phyloP scores from a whole-genome alignment of 2,888 invertebrate genomes.

The Lathronympha strigana region DNA sequence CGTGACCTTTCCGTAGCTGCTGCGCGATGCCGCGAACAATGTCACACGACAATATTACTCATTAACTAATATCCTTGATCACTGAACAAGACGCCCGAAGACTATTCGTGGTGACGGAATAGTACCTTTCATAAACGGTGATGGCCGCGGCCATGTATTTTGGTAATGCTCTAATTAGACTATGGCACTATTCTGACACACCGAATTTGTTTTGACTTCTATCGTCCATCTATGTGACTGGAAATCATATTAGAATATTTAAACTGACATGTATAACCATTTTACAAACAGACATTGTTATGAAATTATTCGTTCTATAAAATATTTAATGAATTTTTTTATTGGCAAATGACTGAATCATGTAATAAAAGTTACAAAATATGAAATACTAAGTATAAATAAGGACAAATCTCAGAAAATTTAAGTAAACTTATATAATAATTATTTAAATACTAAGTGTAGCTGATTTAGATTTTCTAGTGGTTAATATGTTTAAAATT shows the following conservation, averaged over 20 bases:
- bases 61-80: background rate
- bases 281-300: constrained; percentile 18
- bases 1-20: background rate
- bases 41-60: constrained; percentile 12
- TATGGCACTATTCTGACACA: background rate
- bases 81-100: too few species aligned
- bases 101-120: too few species aligned
- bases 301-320: constrained; percentile 14
- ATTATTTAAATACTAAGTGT: constrained; percentile 31
- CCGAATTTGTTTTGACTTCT: background rate
- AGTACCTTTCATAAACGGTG: background rate
- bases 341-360: constrained; percentile 17
- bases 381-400: constrained; percentile 29
- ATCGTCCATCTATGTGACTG: background rate
- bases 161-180: background rate
- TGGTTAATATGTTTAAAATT: constrained; percentile 13
- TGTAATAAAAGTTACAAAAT: constrained; percentile 14
- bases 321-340: constrained; percentile 15
- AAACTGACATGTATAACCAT: constrained; percentile 8
- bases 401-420: constrained; percentile 29
- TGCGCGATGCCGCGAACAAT: constrained; percentile 4
- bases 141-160: background rate
- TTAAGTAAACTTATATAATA: constrained; percentile 17
- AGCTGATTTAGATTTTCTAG: constrained; percentile 27
- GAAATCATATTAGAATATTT: constrained; percentile 8